Base-by-base conservation (phyloP, 1,140 invertebrate species). In the Amphibalanus amphitrite region DNA sequence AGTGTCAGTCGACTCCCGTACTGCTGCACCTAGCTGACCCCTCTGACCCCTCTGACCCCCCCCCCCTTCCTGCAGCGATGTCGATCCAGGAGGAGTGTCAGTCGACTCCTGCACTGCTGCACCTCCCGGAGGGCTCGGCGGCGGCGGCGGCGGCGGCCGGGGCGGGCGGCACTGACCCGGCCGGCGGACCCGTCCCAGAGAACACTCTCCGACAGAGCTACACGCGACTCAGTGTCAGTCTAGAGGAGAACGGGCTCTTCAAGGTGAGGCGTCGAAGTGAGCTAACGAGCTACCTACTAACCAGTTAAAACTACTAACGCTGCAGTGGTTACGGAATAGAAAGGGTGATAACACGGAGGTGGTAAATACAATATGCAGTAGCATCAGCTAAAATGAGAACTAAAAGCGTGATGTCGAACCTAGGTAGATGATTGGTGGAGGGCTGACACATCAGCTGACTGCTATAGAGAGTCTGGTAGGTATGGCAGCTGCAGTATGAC, bases 201-300 rank as follows among this genome's bases (percentile, higher is more conserved):
- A 90, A 91, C 76, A 90, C 88, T 29, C 83, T 92, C 68, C 83
- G 91, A 17, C 90, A 93, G 81, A 91, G 89, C 74, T 93, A 89
- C 78, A 91, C 90, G 17, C 83, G 91, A 59, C 85, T 93, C 28
- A 92, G 89, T 28, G 90, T 92, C 65, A 92, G 90, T 72, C 81
- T 93, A 67, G 91, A 93, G 80, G 91, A 91, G 79, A 90, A 89
- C 81, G 87, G 86, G 71, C 80, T 92, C 29, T 90, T 90, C 80
- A 89, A 90, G 86, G 89, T 90, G 83, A 59, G 47, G 47, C 47
- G 10, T 8, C 47, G 47, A 1, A 23, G 17, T 38, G 13, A 20
- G 23, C 47, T 38, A 4, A 38, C 4, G 33, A 38, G 33, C 33
- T n/a, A n/a, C n/a, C n/a, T n/a, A n/a, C 33, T 38, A 38, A 38